Conservation (phyloP, 30 jellyfish, hydroid and myxozoan species). For the Phacellophora camtschatica region DNA sequence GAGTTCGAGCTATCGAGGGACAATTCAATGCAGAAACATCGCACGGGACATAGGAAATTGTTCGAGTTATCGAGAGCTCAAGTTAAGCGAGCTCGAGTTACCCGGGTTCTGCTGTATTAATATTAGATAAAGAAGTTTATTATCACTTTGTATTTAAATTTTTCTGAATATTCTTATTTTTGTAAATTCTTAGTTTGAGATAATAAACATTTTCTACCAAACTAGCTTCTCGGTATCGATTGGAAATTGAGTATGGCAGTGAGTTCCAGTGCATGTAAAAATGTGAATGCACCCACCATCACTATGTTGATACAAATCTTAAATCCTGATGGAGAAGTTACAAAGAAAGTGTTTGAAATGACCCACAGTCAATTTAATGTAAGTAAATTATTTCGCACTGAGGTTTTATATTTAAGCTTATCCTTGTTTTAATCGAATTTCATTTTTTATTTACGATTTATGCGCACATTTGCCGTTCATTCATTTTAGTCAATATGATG, state of each 20-base stretch:
- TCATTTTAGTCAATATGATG: too few species aligned
- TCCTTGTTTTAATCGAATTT: too few species aligned
- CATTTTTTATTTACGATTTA: too few species aligned
- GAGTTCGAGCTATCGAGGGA: too few species aligned
- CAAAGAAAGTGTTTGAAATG: slow-evolving; percentile 52
- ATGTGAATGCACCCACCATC: slow-evolving; percentile 52
- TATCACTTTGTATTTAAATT: not conserved
- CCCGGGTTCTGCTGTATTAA: too few species aligned
- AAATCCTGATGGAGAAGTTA: slow-evolving; percentile 37
- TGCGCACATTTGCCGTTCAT: too few species aligned
- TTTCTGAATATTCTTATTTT: too few species aligned
- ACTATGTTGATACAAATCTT: slow-evolving; percentile 43
- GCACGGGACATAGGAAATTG: too few species aligned
- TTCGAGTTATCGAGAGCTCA: too few species aligned
- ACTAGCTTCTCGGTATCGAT: slow-evolving; percentile 49
- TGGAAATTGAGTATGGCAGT: slow-evolving; percentile 82
- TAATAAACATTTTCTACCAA: not conserved
- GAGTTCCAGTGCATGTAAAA: slow-evolving; percentile 65
- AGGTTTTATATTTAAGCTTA: too few species aligned
- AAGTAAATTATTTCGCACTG: not conserved
- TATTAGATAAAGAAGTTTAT: not conserved
- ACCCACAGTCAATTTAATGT: slow-evolving; percentile 63
- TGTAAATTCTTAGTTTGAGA: not conserved
- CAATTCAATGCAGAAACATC: too few species aligned
- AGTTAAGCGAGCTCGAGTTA: too few species aligned